Percentiles rank a stretch among this genome's conserved stretches.
Evolutionary conservation across 2,113 vertebrate species (phyloP).

Genomic region (Chascanopsetta lugubris): DNA sequence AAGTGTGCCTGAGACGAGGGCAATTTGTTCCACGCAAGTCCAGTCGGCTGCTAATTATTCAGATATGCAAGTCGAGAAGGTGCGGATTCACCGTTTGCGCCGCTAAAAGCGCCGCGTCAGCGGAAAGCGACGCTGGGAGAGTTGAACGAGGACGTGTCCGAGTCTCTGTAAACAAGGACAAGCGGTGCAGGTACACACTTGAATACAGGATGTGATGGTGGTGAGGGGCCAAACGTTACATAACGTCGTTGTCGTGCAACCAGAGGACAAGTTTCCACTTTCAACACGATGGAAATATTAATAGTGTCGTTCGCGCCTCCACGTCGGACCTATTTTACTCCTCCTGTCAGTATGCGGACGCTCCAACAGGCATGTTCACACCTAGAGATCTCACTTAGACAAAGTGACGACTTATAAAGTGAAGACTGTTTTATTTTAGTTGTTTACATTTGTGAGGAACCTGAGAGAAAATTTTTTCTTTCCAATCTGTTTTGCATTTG

Average conservation of each 20-base stretch:
- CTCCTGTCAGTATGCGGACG: neutral
- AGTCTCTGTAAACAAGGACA: conserved; percentile 40
- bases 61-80: conserved; percentile 25
- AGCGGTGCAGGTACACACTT: conserved; percentile 14
- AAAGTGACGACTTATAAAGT: neutral
- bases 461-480: too few species aligned
- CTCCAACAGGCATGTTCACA: neutral
- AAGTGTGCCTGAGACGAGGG: conserved; percentile 35
- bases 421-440: too few species aligned
- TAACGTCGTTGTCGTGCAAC: conserved; percentile 39
- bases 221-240: too few species aligned
- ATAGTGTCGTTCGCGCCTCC: conserved; percentile 34
- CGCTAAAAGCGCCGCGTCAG: neutral
- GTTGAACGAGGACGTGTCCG: conserved; percentile 15
- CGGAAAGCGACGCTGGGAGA: conserved; percentile 7
- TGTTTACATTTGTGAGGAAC: too few species aligned
- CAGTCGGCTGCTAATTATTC: conserved; percentile 32
- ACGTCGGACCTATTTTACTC: too few species aligned
- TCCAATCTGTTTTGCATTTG: too few species aligned
- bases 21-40: conserved; percentile 39
- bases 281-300: conserved; percentile 52
- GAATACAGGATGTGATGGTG: conserved; percentile 36
- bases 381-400: neutral
- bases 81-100: neutral
- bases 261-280: conserved; percentile 48